A percentile compares a stretch with the other conserved stretches of the same genome.
Evolutionary conservation across 2,888 invertebrate genomes (phyloP).

Genomic region (Clostera curtula): DNA sequence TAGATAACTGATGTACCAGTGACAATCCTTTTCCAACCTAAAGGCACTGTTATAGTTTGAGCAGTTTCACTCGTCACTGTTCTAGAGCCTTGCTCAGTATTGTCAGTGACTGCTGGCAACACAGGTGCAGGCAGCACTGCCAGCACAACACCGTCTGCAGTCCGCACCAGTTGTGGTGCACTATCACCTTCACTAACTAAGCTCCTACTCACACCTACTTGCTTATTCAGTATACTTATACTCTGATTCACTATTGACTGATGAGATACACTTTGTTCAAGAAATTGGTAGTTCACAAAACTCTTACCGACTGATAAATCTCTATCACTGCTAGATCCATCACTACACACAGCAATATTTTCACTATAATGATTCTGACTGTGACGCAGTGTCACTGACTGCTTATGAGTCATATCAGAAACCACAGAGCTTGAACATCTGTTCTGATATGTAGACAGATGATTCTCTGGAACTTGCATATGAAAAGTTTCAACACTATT

Average conservation of each 20-base stretch:
- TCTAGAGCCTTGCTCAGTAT: slow-evolving; percentile 42
- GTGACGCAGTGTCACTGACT: slow-evolving; percentile 40
- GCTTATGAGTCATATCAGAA: slow-evolving; percentile 49
- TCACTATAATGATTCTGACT: slow-evolving; percentile 53
- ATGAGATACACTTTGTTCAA: slow-evolving; percentile 71
- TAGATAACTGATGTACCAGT: slow-evolving; percentile 60
- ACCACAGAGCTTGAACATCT: slow-evolving; percentile 40
- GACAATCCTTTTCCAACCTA: slow-evolving; percentile 68
- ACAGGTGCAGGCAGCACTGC: slow-evolving; percentile 56
- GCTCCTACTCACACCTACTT: slow-evolving; percentile 60
- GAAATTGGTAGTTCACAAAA: slow-evolving; percentile 69
- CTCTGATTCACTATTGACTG: slow-evolving; percentile 70
- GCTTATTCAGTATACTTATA: slow-evolving; percentile 70
- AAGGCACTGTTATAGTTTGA: slow-evolving; percentile 62
- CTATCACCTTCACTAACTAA: slow-evolving; percentile 50
- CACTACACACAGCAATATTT: slow-evolving; percentile 48
- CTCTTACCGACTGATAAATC: slow-evolving; percentile 53
- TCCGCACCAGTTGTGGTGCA: slow-evolving; percentile 57
- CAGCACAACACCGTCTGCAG: slow-evolving; percentile 63
- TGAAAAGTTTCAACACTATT: slow-evolving; percentile 47
- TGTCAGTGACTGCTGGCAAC: slow-evolving; percentile 36
- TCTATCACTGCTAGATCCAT: slow-evolving; percentile 46
- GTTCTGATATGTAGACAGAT: slow-evolving; percentile 46
- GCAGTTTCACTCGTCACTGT: slow-evolving; percentile 53
- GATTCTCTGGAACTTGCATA: slow-evolving; percentile 38